phyloP scores from a whole-genome alignment of 2,797 vertebrate genomes.

The Aeoliscus strigatus region DNA sequence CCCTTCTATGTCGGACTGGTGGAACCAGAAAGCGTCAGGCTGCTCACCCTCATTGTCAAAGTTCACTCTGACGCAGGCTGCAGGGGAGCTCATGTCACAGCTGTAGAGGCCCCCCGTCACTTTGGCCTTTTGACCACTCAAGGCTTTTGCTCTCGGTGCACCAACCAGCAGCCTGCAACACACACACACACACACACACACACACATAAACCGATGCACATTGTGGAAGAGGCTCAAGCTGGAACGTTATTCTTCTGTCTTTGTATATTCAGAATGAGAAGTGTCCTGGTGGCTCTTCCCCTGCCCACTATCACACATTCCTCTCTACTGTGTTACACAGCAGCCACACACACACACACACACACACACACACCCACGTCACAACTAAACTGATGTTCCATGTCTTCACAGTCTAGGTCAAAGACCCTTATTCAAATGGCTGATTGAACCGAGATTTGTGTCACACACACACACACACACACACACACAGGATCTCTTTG shows the following conservation, averaged over 20 bases:
- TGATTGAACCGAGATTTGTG: constrained; percentile 33
- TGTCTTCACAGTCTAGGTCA: constrained; percentile 43
- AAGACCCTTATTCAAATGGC: constrained; percentile 54
- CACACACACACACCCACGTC: constrained; percentile 19
- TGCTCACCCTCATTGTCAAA: constrained; percentile 88
- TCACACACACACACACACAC: constrained; percentile 14
- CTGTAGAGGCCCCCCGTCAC: constrained; percentile 88
- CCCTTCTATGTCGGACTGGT: not conserved
- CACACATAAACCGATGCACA: constrained; percentile 4
- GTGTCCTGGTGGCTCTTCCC: constrained; percentile 22
- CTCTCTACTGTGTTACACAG: constrained; percentile 30
- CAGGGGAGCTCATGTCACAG: constrained; percentile 77
- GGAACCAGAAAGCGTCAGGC: not conserved
- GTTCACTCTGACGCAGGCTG: constrained; percentile 71
- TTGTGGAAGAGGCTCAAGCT: constrained; percentile 4
- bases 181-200: constrained; percentile 14
- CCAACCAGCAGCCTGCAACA: constrained; percentile 87
- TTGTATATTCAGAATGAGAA: constrained; percentile 3
- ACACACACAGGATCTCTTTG: constrained; percentile 46
- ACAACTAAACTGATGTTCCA: constrained; percentile 40
- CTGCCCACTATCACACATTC: constrained; percentile 34
- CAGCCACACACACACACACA: constrained; percentile 21
- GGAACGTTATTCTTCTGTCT: constrained; percentile 5
- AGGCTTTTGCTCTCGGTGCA: constrained; percentile 82
- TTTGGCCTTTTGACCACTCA: constrained; percentile 72